phyloP scores from a whole-genome alignment of 2,113 vertebrate genomes.

The Paramormyrops kingsleyae region DNA sequence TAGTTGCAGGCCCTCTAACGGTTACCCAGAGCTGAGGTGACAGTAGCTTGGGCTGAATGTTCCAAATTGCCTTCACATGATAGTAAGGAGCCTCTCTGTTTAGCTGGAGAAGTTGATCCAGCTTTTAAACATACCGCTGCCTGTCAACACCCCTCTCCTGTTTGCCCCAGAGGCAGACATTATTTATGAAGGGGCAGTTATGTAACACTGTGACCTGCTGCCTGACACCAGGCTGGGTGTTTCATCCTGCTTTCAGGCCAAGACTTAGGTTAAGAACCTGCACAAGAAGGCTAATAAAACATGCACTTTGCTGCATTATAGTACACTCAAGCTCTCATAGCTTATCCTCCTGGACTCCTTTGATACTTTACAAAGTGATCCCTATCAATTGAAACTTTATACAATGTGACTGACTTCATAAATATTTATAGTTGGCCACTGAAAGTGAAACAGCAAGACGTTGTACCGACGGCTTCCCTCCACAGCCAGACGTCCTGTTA shows the following conservation, averaged over 20 bases:
- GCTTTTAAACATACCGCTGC: background rate
- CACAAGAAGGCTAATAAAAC: slow-evolving; percentile 7
- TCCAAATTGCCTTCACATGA: background rate
- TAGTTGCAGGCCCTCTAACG: background rate
- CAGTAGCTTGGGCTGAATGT: background rate
- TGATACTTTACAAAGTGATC: background rate
- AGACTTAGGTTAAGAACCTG: background rate
- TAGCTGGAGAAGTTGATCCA: background rate
- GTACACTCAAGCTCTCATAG: background rate
- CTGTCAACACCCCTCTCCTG: slow-evolving; percentile 4
- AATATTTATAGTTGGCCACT: slow-evolving; percentile 14
- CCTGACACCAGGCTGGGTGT: background rate
- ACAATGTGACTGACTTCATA: slow-evolving; percentile 16
- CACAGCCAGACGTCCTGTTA: background rate
- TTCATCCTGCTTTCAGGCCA: background rate
- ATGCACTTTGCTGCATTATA: background rate
- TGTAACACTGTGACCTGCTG: background rate
- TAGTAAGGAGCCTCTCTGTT: background rate
- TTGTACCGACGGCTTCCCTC: background rate
- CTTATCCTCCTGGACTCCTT: background rate
- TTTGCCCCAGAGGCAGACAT: slow-evolving; percentile 2
- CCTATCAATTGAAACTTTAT: slow-evolving; percentile 9
- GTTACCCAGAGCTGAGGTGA: background rate
- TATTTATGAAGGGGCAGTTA: slow-evolving; percentile 6
- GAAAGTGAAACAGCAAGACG: background rate